A percentile compares a stretch with the other conserved stretches of the same genome.
Evolutionary conservation across 2,797 vertebrate genomes (phyloP).

Genomic region (Falco cherrug): DNA sequence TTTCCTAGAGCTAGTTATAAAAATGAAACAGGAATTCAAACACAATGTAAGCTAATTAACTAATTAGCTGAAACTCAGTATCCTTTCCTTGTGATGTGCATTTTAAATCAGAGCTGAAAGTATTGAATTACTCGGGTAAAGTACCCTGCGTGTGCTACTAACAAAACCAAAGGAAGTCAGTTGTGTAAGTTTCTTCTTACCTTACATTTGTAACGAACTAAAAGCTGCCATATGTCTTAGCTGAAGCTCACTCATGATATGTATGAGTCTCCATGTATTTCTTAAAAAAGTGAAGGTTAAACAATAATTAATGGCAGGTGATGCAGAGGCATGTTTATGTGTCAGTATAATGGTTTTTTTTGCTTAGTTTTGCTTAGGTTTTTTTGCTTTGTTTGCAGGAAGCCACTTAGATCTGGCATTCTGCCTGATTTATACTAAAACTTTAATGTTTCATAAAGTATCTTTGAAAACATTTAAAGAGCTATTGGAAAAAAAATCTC

Average conservation of each 20-base stretch:
- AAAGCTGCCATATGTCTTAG: background rate
- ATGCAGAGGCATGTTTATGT: background rate
- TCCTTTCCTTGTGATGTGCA: background rate
- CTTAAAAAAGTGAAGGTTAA: background rate
- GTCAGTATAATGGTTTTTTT: background rate
- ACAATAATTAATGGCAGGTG: background rate
- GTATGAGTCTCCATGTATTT: background rate
- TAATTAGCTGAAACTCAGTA: background rate
- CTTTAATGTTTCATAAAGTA: slow-evolving; percentile 12
- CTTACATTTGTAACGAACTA: background rate
- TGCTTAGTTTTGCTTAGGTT: background rate
- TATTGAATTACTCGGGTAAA: background rate
- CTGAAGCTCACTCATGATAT: background rate
- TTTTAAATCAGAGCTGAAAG: background rate
- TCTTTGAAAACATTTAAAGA: slow-evolving; percentile 4
- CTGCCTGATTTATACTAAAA: slow-evolving; percentile 13
- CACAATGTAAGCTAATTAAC: background rate
- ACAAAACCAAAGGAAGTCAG: background rate
- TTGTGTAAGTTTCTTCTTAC: background rate
- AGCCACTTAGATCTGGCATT: slow-evolving; percentile 16
- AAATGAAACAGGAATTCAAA: background rate
- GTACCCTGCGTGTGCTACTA: background rate
- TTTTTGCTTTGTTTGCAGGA: slow-evolving; percentile 25
- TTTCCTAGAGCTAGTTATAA: background rate
- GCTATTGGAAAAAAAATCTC: slow-evolving; percentile 4